These are phyloP conservation scores for Girardinus metallicus DNA, from an alignment of 2,797 vertebrate species.

Conservation along the genomic window DNA sequence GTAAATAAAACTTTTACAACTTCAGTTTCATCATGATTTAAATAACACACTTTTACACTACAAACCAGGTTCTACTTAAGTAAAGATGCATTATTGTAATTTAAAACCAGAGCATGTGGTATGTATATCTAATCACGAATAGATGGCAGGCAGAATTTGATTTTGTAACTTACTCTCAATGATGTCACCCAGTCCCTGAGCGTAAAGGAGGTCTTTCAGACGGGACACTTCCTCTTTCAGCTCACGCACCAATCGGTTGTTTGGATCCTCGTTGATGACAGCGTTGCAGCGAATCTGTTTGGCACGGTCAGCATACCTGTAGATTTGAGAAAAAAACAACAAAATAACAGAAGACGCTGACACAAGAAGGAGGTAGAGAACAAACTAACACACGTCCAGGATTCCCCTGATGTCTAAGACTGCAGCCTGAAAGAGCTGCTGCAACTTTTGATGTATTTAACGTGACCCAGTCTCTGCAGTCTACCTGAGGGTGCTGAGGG, in stretches of 20 bases:
- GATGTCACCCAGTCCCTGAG: conserved; percentile 97
- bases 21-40: background rate
- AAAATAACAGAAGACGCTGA: conserved; percentile 5
- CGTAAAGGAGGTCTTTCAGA: conserved; percentile 90
- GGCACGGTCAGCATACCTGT: conserved; percentile 91
- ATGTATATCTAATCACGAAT: no score
- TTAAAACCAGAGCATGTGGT: no score
- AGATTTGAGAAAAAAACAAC: background rate
- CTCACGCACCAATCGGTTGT: conserved; percentile 94
- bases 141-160: background rate
- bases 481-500: conserved; percentile 97
- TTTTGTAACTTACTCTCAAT: conserved; percentile 90
- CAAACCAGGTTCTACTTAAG: no score
- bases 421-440: conserved; percentile 39
- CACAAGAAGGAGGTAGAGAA: conserved; percentile 1
- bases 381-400: conserved; percentile 15
- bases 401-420: conserved; percentile 1
- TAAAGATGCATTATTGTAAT: no score
- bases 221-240: conserved; percentile 96
- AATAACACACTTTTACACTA: background rate
- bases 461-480: conserved; percentile 24
- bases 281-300: conserved; percentile 94
- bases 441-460: conserved; percentile 47
- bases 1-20: background rate
- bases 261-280: conserved; percentile 97